Evolutionary conservation across 2,113 vertebrate species (phyloP).

Genomic region (Tricholaema leucomelas): DNA sequence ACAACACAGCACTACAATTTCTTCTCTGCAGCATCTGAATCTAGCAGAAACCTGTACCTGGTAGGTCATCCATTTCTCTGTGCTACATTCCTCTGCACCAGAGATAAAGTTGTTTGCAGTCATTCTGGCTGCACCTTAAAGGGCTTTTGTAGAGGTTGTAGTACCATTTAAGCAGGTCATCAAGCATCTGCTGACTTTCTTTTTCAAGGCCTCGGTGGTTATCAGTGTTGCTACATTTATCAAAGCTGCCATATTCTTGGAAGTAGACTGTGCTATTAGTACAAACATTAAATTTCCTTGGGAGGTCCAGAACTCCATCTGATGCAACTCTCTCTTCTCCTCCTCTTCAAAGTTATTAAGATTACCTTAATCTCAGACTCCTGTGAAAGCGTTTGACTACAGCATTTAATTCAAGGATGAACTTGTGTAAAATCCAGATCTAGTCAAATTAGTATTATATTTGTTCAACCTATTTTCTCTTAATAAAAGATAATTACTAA

Average conservation of each 20-base stretch:
- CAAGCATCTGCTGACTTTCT: conserved; percentile 29
- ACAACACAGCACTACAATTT: neutral
- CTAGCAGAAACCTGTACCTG: neutral
- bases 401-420: conserved; percentile 25
- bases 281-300: conserved; percentile 19
- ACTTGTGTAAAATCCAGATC: neutral
- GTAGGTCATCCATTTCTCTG: neutral
- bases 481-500: conserved; percentile 3
- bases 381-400: neutral
- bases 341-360: conserved; percentile 23
- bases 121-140: conserved; percentile 23
- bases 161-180: conserved; percentile 10
- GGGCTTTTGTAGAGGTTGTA: neutral
- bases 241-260: conserved; percentile 51
- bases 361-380: conserved; percentile 12
- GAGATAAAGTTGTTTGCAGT: conserved; percentile 35
- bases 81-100: neutral
- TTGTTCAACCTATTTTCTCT: neutral
- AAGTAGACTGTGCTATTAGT: conserved; percentile 5
- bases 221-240: conserved; percentile 37
- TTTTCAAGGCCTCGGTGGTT: neutral
- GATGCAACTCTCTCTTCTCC: conserved; percentile 14
- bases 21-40: neutral
- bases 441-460: neutral
- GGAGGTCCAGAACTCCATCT: conserved; percentile 42